Base-by-base conservation (phyloP, 2,888 invertebrate genomes). In the Strigamia maritima region DNA sequence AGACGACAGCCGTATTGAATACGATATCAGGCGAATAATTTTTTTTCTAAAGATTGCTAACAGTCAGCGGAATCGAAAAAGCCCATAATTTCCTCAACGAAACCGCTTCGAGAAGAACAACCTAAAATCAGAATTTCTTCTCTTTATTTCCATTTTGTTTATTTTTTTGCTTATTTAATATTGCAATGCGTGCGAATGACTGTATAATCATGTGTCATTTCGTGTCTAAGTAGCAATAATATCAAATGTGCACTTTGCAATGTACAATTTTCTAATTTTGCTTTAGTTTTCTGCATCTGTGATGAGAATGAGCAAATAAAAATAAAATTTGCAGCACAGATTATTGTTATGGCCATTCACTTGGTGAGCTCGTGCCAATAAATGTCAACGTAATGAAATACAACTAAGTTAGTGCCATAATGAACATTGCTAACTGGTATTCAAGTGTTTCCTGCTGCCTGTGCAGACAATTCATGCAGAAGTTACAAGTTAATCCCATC, bases 391-490 rank as follows among this genome's bases (percentile, higher is more conserved):
- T 70, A 70, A 70, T 70, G 70, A 70, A 70, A 70, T 70, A 70
- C 70, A 70, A 70, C 26, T 28, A 70, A 26, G 70, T 70, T 70
- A 70, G 26, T 70, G 70, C 26, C 70, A 70, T 70, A 70, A 70
- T 70, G 70, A 70, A 70, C 70, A 70, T 70, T 70, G 70, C 70
- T 70, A 70, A 70, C 70, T 70, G 26, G 70, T 70, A 70, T 70
- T 70, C 70, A 70, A 70, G 70, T 70, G 70, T 70, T 70, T 70
- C 70, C 70, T 70, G 70, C 3, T 70, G 70, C 70, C 70, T 70
- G 24, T 70, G 70, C 70, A 24, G 70, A 70, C 70, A 70, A 70
- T 70, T 70, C 70, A 26, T 70, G 70, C 70, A 70, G 70, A 70
- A 70, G 70, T 70, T 70, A 70, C 70, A 70, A 70, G 70, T 70